Evolutionary conservation across 2,888 invertebrate species (phyloP), one percentile per base, ranked within the genome.

Genomic region (Eilema depressum): DNA sequence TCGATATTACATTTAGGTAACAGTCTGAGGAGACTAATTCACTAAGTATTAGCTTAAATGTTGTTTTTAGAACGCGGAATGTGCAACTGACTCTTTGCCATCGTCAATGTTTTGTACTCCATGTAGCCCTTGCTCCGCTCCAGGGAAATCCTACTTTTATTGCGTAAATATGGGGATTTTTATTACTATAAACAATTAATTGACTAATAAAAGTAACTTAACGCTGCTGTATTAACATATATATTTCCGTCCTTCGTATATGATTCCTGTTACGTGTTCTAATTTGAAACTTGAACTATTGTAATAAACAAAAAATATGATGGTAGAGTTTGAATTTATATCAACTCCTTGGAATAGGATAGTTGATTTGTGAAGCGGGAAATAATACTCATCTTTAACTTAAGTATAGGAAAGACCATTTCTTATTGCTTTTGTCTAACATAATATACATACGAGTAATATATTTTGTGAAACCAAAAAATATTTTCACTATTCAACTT

Each of bases 41-140:
- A 79, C 80, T 81, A 71, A 81, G 81, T 71, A 80, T 74, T 70
- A 83, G 88, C 87, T 83, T 86, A 80, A 76, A 79, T 85, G 85
- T 93, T 91, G 88, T 83, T 93, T 92, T 83, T 95, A 95, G 95
- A 89, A 84, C 85, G 83, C 86, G 74, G 88, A 91, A 77, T 83
- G 81, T 85, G 78, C 83, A 71, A 80, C 88, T 81, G 95, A 95
- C 89, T 88, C 93, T 81, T 93, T 93, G 90, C 88, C 90, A 79
- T 79, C 95, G 77, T 91, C 94, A 87, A 89, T 95, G 92, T 93
- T 95, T 90, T 95, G 95, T 93, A 87, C 94, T 86, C 91, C 93
- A 84, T 93, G 93, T 93, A 92, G 88, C 79, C 88, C 89, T 85
- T 92, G 93, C 91, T 87, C 91, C 75, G 83, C 86, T 78, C 83